Percentiles rank a stretch among this genome's conserved stretches.
These are phyloP conservation scores for Dryas iulia DNA, from an alignment of 1,140 invertebrate genomes.

Conservation along the genomic window DNA sequence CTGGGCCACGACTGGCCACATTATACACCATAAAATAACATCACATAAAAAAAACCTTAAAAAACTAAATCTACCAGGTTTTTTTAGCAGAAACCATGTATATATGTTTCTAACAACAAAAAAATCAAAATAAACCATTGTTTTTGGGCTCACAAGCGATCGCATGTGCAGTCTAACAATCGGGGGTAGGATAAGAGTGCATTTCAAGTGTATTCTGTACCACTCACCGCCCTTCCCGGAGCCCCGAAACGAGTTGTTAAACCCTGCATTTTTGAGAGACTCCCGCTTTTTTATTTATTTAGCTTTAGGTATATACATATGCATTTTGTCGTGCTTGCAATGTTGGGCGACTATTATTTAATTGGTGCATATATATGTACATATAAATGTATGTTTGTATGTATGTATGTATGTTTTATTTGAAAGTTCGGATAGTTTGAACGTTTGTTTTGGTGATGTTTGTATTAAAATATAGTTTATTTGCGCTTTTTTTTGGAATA, in stretches of 20 bases:
- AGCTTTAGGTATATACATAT: too few species aligned
- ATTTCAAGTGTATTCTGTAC: constrained; percentile 13
- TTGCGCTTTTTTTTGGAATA: too few species aligned
- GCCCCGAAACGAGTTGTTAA: constrained; percentile 12
- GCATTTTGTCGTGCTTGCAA: constrained; percentile 2
- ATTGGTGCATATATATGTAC: background rate
- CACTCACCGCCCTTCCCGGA: constrained; percentile 3
- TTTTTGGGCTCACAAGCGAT: background rate
- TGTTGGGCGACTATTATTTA: background rate
- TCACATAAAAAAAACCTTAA: too few species aligned
- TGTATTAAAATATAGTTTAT: too few species aligned
- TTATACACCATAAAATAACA: too few species aligned
- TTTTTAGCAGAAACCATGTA: background rate
- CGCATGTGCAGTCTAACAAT: constrained; percentile 7
- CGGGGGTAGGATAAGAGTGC: constrained; percentile 11
- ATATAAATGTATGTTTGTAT: background rate
- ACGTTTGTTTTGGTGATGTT: too few species aligned
- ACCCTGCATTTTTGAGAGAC: constrained; percentile 2
- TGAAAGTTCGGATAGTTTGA: too few species aligned
- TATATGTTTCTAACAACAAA: background rate
- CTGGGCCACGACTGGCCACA: too few species aligned
- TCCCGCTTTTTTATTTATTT: constrained; percentile 7
- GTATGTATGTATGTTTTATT: background rate
- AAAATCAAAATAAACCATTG: background rate
- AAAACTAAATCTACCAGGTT: too few species aligned